phyloP scores from a whole-genome alignment of 1,140 invertebrate genomes.

The Microplitis demolitor region DNA sequence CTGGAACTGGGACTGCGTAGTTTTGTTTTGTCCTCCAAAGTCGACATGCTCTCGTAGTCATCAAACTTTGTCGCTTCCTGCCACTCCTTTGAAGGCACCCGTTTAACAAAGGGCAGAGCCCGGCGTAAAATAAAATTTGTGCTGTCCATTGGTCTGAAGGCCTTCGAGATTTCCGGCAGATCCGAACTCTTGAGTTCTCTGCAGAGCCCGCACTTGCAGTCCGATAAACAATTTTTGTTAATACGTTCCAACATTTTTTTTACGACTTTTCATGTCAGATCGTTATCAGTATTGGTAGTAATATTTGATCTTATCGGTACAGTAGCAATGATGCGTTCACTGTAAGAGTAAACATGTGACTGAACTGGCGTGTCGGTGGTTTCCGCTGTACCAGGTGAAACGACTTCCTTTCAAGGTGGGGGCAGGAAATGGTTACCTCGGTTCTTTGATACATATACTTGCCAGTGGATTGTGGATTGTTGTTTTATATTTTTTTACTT shows the following conservation, averaged over 20 bases:
- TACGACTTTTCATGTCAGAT: too few species aligned
- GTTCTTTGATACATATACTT: not conserved
- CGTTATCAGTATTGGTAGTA: too few species aligned
- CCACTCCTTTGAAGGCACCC: slow-evolving; percentile 60
- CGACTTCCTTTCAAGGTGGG: slow-evolving; percentile 40
- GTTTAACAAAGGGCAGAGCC: slow-evolving; percentile 62
- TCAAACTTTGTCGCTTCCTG: slow-evolving; percentile 60
- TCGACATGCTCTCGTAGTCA: slow-evolving; percentile 55
- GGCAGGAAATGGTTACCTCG: slow-evolving; percentile 37
- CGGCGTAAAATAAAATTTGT: slow-evolving; percentile 67
- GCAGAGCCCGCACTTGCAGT: too few species aligned
- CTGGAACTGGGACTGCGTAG: not conserved
- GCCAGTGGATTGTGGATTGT: not conserved
- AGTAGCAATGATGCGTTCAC: slow-evolving; percentile 25
- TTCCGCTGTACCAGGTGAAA: slow-evolving; percentile 52
- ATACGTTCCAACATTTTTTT: too few species aligned
- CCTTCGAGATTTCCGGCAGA: slow-evolving; percentile 3
- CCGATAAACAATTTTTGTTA: too few species aligned
- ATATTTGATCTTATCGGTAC: not conserved
- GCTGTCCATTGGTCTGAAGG: slow-evolving; percentile 46
- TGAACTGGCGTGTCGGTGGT: slow-evolving; percentile 42
- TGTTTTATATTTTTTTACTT: too few species aligned
- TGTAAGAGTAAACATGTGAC: slow-evolving; percentile 46
- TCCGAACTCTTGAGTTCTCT: slow-evolving; percentile 51
- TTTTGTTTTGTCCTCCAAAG: slow-evolving; percentile 36